Conservation (phyloP, 2,113 vertebrate genomes). For the Gopherus evgoodei region DNA sequence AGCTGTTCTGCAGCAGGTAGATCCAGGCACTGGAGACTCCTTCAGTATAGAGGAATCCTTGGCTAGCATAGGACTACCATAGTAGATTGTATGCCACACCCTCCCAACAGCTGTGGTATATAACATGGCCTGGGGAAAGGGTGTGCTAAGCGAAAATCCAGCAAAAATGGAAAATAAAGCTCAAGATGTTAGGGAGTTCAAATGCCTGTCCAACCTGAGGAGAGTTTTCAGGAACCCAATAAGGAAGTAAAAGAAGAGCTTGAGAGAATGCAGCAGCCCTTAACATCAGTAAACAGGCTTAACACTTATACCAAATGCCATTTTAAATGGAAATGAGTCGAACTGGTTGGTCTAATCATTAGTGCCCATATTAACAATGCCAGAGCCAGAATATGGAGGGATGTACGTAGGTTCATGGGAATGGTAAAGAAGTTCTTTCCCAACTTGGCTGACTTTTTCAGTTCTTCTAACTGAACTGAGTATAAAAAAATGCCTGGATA, state of each 20-base stretch:
- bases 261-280: neutral
- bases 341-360: neutral
- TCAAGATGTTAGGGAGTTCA: neutral
- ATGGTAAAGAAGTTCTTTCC: neutral
- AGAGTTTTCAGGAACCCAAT: neutral
- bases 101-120: neutral
- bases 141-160: neutral
- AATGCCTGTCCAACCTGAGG: neutral
- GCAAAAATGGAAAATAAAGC: neutral
- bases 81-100: neutral
- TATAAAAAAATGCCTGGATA: neutral
- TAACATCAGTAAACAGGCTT: neutral
- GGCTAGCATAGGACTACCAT: no score
- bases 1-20: neutral
- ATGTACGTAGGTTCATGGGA: neutral
- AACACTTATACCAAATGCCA: neutral
- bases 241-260: neutral
- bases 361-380: neutral
- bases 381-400: neutral
- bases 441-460: neutral
- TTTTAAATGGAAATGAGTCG: neutral
- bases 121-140: neutral
- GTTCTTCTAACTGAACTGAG: neutral
- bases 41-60: no score
- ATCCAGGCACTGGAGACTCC: neutral